Evolutionary conservation across 1,140 invertebrate genomes (phyloP).

Genomic region (Macrobrachium nipponense): DNA sequence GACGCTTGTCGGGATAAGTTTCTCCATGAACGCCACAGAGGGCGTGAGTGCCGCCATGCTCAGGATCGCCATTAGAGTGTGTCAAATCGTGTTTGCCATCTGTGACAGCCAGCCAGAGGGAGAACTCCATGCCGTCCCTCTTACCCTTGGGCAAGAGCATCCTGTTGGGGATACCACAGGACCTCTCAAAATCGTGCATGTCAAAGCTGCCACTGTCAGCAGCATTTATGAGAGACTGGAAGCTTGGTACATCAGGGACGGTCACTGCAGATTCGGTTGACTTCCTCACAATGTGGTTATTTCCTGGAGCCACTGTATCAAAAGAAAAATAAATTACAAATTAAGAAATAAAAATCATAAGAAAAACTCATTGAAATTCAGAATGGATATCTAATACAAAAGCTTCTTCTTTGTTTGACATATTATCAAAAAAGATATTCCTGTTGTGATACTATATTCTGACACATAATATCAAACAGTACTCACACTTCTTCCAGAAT

Average conservation of each 20-base stretch:
- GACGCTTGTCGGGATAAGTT: conserved; percentile 22
- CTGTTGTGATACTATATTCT: too few relatives aligned
- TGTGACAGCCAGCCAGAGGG: conserved; percentile 69
- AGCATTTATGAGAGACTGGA: not conserved
- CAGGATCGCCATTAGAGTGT: not conserved
- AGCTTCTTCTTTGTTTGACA: too few relatives aligned
- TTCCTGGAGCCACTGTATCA: conserved; percentile 17
- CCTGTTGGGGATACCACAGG: conserved; percentile 74
- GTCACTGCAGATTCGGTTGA: conserved; percentile 34
- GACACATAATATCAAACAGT: not conserved
- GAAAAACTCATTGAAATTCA: too few relatives aligned
- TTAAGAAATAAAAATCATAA: too few relatives aligned
- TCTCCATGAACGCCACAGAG: conserved; percentile 27
- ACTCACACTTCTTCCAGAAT: conserved; percentile 69
- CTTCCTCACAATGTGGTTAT: conserved; percentile 3
- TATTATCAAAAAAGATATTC: too few relatives aligned
- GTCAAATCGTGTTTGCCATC: conserved; percentile 66
- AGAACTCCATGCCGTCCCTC: conserved; percentile 69
- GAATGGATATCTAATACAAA: too few relatives aligned
- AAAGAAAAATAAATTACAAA: not conserved
- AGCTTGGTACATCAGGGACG: conserved; percentile 5
- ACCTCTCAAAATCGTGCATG: conserved; percentile 69
- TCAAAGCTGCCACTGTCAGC: conserved; percentile 68
- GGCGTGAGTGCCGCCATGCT: not conserved
- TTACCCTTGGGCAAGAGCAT: conserved; percentile 73